phyloP scores from a whole-genome alignment of 2,888 invertebrate species.

The Brachylomia viminalis region DNA sequence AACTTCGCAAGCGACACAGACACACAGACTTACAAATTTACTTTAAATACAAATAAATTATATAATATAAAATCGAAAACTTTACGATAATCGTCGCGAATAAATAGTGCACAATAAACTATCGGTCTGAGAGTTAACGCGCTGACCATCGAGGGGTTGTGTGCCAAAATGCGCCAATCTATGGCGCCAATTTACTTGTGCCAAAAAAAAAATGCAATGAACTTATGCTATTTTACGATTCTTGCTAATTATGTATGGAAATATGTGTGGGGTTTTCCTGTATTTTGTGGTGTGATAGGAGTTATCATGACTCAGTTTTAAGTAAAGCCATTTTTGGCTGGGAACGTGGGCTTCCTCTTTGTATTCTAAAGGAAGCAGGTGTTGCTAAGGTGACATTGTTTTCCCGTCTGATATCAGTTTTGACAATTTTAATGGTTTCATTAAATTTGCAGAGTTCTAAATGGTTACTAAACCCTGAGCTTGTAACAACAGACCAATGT shows the following conservation, averaged over 20 bases:
- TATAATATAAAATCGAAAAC: constrained; percentile 55
- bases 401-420: too few relatives aligned
- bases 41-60: constrained; percentile 52
- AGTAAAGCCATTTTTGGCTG: neutral
- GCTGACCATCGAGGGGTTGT: constrained; percentile 51
- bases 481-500: neutral
- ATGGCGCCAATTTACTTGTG: constrained; percentile 63
- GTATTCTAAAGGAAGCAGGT: neutral
- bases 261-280: neutral
- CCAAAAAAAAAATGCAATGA: constrained; percentile 64
- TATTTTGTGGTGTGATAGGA: constrained; percentile 4
- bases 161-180: constrained; percentile 67
- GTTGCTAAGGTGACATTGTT: neutral
- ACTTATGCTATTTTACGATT: constrained; percentile 53
- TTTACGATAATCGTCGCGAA: constrained; percentile 64
- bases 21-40: constrained; percentile 1
- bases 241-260: constrained; percentile 43
- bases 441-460: neutral
- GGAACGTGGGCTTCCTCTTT: too few relatives aligned
- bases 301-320: neutral
- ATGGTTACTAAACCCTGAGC: neutral
- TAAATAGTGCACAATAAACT: constrained; percentile 66
- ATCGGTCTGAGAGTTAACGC: constrained; percentile 50
- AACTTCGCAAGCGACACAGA: neutral
- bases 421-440: neutral